Evolutionary conservation across 2,888 invertebrate species (phyloP).

Genomic region (Chalcosyrphus nemorum): DNA sequence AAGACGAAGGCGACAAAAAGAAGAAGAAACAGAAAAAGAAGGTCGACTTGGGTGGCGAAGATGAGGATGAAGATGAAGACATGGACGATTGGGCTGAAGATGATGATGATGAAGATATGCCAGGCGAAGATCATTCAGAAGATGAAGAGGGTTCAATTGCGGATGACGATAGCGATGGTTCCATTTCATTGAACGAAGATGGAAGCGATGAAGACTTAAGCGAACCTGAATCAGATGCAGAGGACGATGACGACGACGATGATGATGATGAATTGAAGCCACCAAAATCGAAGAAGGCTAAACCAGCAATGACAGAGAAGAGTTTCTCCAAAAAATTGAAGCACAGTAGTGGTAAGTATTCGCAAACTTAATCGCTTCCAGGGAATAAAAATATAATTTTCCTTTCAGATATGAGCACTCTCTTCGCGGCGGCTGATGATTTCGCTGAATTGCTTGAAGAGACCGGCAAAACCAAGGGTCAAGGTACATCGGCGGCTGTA

Average conservation of each 20-base stretch:
- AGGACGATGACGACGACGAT: conserved; percentile 30
- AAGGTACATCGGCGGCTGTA: conserved; percentile 87
- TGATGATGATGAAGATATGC: conserved; percentile 78
- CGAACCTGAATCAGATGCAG: conserved; percentile 73
- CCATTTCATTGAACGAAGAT: conserved; percentile 74
- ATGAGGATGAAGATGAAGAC: conserved; percentile 79
- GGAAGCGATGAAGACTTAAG: conserved; percentile 77
- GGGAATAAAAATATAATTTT: not conserved
- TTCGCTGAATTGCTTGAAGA: conserved; percentile 94
- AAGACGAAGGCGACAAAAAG: conserved; percentile 74
- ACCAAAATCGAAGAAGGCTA: conserved; percentile 78
- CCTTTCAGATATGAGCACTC: conserved; percentile 83
- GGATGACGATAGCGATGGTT: conserved; percentile 75
- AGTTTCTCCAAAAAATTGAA: conserved; percentile 79
- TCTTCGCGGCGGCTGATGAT: conserved; percentile 94
- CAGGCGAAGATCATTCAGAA: conserved; percentile 75
- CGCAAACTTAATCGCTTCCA: not conserved
- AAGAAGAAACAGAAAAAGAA: conserved; percentile 76
- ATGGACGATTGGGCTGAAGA: conserved; percentile 79
- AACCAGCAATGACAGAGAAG: conserved; percentile 75
- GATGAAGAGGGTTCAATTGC: conserved; percentile 78
- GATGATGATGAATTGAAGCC: conserved; percentile 73
- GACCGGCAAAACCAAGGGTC: conserved; percentile 86
- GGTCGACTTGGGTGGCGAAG: conserved; percentile 74
- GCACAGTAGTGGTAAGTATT: conserved; percentile 77